Percentiles rank a stretch among this genome's conserved stretches.
Conservation (phyloP, 2,113 vertebrate genomes). For the Sphyrna mokarran region DNA sequence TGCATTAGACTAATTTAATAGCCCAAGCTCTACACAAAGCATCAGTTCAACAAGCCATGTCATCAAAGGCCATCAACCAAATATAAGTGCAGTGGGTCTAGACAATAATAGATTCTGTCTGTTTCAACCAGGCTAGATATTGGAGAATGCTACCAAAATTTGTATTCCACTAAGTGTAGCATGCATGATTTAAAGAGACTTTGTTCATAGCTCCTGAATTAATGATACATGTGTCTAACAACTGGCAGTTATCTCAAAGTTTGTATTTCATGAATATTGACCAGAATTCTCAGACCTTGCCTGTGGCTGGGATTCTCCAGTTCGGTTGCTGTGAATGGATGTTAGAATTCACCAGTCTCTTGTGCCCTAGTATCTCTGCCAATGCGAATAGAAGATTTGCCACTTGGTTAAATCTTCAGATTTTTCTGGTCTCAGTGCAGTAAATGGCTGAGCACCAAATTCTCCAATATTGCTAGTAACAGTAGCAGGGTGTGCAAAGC, state of each 20-base stretch:
- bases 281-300: no score
- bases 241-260: background rate
- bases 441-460: no score
- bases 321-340: no score
- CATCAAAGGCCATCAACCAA: background rate
- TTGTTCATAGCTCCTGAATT: background rate
- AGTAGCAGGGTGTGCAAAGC: no score
- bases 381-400: no score
- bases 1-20: slow-evolving; percentile 26
- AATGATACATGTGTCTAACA: background rate
- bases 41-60: background rate
- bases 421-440: no score
- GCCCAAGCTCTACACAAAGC: background rate
- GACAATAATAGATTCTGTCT: background rate
- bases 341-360: no score
- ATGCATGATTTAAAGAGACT: background rate
- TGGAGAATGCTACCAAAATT: background rate
- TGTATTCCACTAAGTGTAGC: background rate
- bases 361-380: no score
- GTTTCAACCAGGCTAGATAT: background rate
- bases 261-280: background rate
- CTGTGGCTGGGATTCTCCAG: no score
- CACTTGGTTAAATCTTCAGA: no score
- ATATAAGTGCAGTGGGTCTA: background rate
- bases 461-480: no score